Conservation (phyloP, 2,113 vertebrate species). For the Ranitomeya variabilis region DNA sequence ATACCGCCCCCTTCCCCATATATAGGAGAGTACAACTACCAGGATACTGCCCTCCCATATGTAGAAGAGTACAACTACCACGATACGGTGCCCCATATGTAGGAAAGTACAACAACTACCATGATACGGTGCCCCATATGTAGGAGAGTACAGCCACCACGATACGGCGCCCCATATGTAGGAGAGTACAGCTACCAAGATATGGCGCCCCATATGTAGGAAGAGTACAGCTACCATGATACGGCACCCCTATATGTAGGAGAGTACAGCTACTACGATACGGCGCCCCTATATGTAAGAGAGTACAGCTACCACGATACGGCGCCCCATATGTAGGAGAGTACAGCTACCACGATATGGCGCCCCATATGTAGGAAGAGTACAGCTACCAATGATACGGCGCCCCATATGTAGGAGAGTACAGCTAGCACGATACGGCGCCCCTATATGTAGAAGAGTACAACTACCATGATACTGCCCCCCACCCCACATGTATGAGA, state of each 20-base stretch:
- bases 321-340: not conserved
- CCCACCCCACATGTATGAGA: not conserved
- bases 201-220: not conserved
- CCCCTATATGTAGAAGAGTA: not conserved
- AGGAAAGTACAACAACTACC: not conserved
- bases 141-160: not conserved
- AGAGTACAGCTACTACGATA: not conserved
- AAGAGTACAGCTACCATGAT: constrained; percentile 3
- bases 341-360: not conserved
- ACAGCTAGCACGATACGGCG: not conserved
- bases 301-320: not conserved
- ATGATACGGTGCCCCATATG: not conserved
- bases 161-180: constrained; percentile 1
- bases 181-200: not conserved
- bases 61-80: not conserved
- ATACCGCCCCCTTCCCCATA: not conserved
- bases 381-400: too few species aligned
- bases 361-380: not conserved
- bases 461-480: not conserved
- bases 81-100: not conserved
- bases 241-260: not conserved
- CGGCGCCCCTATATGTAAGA: not conserved
- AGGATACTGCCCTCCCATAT: constrained; percentile 1
- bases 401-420: too few species aligned
- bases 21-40: not conserved